Percentiles rank a stretch among this genome's conserved stretches.
Conservation (phyloP, 2,113 vertebrate species). For the Thymallus thymallus region DNA sequence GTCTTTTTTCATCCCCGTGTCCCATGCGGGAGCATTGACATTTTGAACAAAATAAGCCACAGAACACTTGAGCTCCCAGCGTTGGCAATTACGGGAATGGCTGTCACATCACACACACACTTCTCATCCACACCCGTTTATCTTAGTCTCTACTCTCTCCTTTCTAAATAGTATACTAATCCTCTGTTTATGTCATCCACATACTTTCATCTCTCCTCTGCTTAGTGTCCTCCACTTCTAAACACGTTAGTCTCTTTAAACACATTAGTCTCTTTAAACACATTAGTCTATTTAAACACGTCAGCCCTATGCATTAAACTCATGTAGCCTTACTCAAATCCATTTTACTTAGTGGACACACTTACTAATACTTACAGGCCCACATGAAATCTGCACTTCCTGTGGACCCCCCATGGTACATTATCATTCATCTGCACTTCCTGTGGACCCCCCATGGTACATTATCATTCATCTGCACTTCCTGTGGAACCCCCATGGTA, state of each 20-base stretch:
- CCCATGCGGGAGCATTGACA: conserved; percentile 54
- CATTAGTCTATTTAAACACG: neutral
- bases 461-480: neutral
- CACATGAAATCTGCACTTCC: neutral
- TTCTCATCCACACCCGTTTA: neutral
- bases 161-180: neutral
- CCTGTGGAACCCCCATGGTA: no score
- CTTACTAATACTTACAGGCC: neutral
- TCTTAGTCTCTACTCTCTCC: neutral
- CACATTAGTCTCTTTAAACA: conserved; percentile 3
- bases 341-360: neutral
- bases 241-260: neutral
- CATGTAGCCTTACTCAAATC: neutral
- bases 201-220: neutral
- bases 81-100: conserved; percentile 38
- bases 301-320: neutral
- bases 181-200: neutral
- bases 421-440: neutral
- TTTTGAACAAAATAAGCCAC: conserved; percentile 48
- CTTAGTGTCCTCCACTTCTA: neutral
- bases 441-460: no score
- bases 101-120: conserved; percentile 37
- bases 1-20: conserved; percentile 33
- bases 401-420: no score
- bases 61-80: conserved; percentile 24